Evolutionary conservation across 2,888 invertebrate genomes (phyloP).

Genomic region (Coelinius sp.): DNA sequence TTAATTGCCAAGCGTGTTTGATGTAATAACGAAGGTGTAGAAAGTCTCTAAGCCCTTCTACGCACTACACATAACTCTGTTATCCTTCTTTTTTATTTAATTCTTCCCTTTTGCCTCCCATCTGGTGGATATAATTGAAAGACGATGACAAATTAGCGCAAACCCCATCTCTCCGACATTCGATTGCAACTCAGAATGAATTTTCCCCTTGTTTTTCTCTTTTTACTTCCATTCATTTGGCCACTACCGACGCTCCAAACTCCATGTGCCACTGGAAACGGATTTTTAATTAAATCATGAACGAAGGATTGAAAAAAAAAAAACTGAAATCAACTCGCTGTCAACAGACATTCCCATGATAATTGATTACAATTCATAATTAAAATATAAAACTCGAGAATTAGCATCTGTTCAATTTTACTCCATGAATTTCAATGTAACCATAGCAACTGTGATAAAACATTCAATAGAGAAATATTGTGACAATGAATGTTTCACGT

Average conservation of each 20-base stretch:
- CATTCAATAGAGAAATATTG: conserved; percentile 1
- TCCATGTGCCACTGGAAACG: conserved; percentile 25
- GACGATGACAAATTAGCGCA: conserved; percentile 35
- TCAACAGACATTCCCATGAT: too few relatives aligned
- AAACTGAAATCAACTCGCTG: background rate
- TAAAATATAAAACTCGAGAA: background rate
- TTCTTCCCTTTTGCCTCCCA: background rate
- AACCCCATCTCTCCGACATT: conserved; percentile 21
- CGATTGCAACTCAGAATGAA: conserved; percentile 21
- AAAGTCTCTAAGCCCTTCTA: background rate
- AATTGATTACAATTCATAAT: background rate
- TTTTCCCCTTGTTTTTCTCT: background rate
- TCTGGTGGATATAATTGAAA: conserved; percentile 28
- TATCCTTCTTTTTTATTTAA: background rate
- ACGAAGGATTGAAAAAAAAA: background rate
- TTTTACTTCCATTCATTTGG: background rate
- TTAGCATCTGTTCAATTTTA: background rate
- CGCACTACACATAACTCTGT: background rate
- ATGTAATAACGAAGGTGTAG: conserved; percentile 53
- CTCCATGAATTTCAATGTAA: background rate
- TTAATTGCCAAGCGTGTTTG: conserved; percentile 59
- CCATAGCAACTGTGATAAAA: conserved; percentile 11
- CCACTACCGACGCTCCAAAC: background rate
- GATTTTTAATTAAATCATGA: conserved; percentile 37
- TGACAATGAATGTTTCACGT: conserved; percentile 1